phyloP scores from a whole-genome alignment of 2,113 vertebrate genomes.

The Coryphaenoides rupestris region DNA sequence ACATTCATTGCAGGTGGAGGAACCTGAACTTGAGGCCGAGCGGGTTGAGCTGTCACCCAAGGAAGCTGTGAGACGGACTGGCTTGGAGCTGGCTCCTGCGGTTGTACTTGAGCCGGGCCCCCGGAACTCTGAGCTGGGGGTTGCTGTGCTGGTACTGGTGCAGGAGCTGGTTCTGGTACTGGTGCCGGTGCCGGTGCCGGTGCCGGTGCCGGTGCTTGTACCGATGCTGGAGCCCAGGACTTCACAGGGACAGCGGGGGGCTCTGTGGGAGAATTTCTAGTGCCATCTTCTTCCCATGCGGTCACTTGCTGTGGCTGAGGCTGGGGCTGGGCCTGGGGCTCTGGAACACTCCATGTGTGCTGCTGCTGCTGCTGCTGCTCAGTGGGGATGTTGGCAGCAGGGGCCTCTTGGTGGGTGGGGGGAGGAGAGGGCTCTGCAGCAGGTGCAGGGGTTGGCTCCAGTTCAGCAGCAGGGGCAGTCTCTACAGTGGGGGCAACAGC shows the following conservation, averaged over 20 bases:
- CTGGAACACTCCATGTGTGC: conserved; percentile 43
- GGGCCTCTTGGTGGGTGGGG: conserved; percentile 48
- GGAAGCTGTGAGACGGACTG: conserved; percentile 48
- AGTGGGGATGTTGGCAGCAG: conserved; percentile 29
- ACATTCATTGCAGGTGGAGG: conserved; percentile 38
- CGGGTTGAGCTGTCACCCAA: conserved; percentile 47
- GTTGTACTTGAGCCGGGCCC: conserved; percentile 49
- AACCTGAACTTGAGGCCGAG: conserved; percentile 51
- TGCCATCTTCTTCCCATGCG: conserved; percentile 45
- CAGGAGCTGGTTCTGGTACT: conserved; percentile 21
- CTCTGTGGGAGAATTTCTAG: conserved; percentile 33
- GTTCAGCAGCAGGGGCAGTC: conserved; percentile 61
- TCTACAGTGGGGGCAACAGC: conserved; percentile 65
- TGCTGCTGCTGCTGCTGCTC: conserved; percentile 52
- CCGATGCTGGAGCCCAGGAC: conserved; percentile 45
- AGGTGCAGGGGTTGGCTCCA: conserved; percentile 69
- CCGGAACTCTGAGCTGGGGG: conserved; percentile 51
- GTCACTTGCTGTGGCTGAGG: conserved; percentile 36
- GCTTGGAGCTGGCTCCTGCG: conserved; percentile 42
- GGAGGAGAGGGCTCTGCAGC: conserved; percentile 53
- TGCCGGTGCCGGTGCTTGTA: conserved; percentile 38
- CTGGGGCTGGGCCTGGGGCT: conserved; percentile 44
- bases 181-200: conserved; percentile 46
- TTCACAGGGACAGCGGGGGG: conserved; percentile 41
- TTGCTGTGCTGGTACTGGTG: conserved; percentile 44